These are phyloP conservation scores for Plecturocebus donacophilus DNA, from an alignment of 2,113 vertebrate genomes.

Conservation along the genomic window DNA sequence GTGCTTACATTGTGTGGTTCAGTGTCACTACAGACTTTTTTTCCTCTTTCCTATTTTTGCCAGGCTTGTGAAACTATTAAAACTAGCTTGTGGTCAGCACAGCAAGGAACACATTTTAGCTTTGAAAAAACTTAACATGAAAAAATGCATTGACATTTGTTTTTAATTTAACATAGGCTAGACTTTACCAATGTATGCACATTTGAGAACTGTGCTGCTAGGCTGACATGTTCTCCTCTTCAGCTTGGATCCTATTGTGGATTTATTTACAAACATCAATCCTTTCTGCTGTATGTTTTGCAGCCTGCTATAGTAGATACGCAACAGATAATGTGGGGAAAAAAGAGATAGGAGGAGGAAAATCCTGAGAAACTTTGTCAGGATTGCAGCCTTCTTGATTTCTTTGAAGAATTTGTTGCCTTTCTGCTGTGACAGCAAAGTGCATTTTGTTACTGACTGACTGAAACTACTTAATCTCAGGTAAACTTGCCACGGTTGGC, in stretches of 20 bases:
- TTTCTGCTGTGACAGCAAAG: slow-evolving; percentile 90
- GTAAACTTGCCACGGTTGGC: slow-evolving; percentile 93
- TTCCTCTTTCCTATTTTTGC: slow-evolving; percentile 84
- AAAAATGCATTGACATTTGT: slow-evolving; percentile 91
- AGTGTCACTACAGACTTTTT: slow-evolving; percentile 92
- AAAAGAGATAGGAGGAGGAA: slow-evolving; percentile 73
- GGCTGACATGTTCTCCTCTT: slow-evolving; percentile 89
- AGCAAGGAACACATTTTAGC: slow-evolving; percentile 85
- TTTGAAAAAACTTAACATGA: slow-evolving; percentile 84
- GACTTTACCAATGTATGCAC: slow-evolving; percentile 87
- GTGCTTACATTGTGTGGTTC: slow-evolving; percentile 93
- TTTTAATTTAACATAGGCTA: slow-evolving; percentile 87
- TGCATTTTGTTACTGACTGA: slow-evolving; percentile 92
- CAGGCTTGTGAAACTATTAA: slow-evolving; percentile 84
- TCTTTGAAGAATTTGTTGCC: slow-evolving; percentile 88
- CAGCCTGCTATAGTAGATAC: slow-evolving; percentile 91
- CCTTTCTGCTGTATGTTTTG: slow-evolving; percentile 90
- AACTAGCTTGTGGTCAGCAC: slow-evolving; percentile 86
- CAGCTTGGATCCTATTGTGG: slow-evolving; percentile 89
- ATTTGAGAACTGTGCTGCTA: slow-evolving; percentile 88
- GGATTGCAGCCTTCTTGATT: slow-evolving; percentile 85
- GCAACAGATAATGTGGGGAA: slow-evolving; percentile 82
- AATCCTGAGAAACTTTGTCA: slow-evolving; percentile 77
- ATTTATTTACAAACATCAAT: slow-evolving; percentile 91
- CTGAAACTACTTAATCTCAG: slow-evolving; percentile 95